Base-by-base conservation (phyloP, 1,140 invertebrate genomes). In the Drosophila tani region DNA sequence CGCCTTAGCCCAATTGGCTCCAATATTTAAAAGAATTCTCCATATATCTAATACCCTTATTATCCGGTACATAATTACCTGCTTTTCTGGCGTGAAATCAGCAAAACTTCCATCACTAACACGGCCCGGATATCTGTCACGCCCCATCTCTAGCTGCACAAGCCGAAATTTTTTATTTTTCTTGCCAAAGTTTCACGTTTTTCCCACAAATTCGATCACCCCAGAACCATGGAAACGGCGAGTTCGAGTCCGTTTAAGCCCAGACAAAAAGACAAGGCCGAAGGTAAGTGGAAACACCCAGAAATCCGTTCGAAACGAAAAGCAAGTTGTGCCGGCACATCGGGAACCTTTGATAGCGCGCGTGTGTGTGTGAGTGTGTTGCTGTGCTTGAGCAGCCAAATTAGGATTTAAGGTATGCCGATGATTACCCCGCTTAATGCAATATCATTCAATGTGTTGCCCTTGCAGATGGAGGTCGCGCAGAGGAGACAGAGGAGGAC, bases 371-470 rank as follows among this genome's bases (percentile, higher is more conserved):
- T 38, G 59, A 62, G 57, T 55, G 79, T 64, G 58, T 50, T 65
- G 50, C 50, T 84, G 73, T 78, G 77, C 53, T 66, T 69, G 46
- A 58, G 59, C 81, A 79, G 69, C 69, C 57, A 79, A 58, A 75
- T 91, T 90, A 90, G 69, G 66, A 63, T 85, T 90, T 90, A 91
- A 90, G 85, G 85, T 90, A 90, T 90, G 85, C 66, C 62, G 38
- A 27, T 73, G 49, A 41, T 69, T 74, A 59, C 53, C 66, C 62
- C 60, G 60, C 79, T 91, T 90, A 90, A 90, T 90, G 85, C 86
- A 73, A 66, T 81, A 53, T 75, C 68, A 90, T 91, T 90, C 85
- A 90, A 81, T 90, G 56, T 80, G 66, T 85, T 79, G 57, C 60
- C 38, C 50, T 90, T 90, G 68, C 85, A 90, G 85, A 73, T 45